These are phyloP conservation scores for Chlamydotis undulata DNA, from an alignment of 2,113 vertebrate species.

Conservation along the genomic window DNA sequence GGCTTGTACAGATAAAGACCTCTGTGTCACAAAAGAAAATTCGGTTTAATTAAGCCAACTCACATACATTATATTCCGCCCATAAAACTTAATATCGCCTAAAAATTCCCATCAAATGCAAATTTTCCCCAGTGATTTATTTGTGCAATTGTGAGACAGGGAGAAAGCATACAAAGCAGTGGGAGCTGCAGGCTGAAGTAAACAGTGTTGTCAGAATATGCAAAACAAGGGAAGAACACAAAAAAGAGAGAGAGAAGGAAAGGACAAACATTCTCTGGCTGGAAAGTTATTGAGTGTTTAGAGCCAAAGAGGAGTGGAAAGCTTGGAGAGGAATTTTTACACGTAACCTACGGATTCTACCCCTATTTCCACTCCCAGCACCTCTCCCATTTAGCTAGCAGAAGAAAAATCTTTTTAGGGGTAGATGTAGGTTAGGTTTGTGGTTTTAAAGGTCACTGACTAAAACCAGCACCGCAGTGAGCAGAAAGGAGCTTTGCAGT, in stretches of 20 bases:
- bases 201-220: constrained; percentile 62
- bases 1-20: not conserved
- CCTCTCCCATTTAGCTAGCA: not conserved
- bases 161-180: constrained; percentile 53
- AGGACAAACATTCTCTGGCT: constrained; percentile 54
- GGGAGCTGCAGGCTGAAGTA: constrained; percentile 46
- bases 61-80: not conserved
- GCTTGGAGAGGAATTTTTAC: constrained; percentile 23
- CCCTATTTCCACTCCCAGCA: not conserved
- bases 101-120: constrained; percentile 61
- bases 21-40: not conserved
- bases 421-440: not conserved
- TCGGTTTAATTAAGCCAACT: constrained; percentile 39
- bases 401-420: not conserved
- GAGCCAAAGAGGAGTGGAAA: constrained; percentile 36
- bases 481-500: constrained; percentile 32
- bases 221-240: constrained; percentile 38
- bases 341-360: not conserved
- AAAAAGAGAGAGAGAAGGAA: constrained; percentile 28
- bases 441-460: constrained; percentile 43
- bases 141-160: constrained; percentile 18
- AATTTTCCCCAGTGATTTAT: constrained; percentile 55
- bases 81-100: constrained; percentile 48
- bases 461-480: not conserved
- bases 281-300: constrained; percentile 35